A percentile compares a stretch with the other conserved stretches of the same genome.
These are phyloP conservation scores for Rhizomys pruinosus DNA, from an alignment of 2,113 vertebrate genomes.

Conservation along the genomic window DNA sequence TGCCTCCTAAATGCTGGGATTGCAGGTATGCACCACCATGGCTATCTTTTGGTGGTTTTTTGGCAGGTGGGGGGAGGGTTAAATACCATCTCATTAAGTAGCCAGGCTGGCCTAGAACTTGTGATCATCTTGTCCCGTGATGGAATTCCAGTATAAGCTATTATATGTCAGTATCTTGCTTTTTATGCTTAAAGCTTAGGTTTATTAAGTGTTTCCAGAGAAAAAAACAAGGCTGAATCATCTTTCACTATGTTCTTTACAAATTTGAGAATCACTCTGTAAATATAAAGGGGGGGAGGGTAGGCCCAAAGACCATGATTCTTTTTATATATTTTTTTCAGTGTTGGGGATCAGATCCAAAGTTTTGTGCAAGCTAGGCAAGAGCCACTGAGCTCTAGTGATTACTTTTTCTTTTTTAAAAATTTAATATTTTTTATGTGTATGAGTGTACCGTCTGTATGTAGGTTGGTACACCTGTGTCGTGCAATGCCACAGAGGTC, in stretches of 20 bases:
- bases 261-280: not conserved
- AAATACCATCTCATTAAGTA: not conserved
- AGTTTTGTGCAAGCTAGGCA: not conserved
- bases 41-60: too few relatives aligned
- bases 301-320: not conserved
- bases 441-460: too few relatives aligned
- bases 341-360: not conserved
- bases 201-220: not conserved
- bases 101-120: not conserved
- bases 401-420: too few relatives aligned
- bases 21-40: too few relatives aligned
- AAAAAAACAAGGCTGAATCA: not conserved
- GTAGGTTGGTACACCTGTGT: too few relatives aligned
- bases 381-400: not conserved
- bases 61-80: not conserved
- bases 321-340: not conserved
- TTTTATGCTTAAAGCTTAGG: conserved; percentile 29
- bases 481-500: too few relatives aligned
- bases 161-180: not conserved
- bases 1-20: too few relatives aligned
- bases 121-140: not conserved
- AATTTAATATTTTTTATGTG: too few relatives aligned
- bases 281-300: not conserved
- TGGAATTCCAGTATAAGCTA: too few relatives aligned
- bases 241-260: not conserved